These are phyloP conservation scores for Drosophila neocordata DNA, from an alignment of 1,140 invertebrate genomes.

Conservation along the genomic window DNA sequence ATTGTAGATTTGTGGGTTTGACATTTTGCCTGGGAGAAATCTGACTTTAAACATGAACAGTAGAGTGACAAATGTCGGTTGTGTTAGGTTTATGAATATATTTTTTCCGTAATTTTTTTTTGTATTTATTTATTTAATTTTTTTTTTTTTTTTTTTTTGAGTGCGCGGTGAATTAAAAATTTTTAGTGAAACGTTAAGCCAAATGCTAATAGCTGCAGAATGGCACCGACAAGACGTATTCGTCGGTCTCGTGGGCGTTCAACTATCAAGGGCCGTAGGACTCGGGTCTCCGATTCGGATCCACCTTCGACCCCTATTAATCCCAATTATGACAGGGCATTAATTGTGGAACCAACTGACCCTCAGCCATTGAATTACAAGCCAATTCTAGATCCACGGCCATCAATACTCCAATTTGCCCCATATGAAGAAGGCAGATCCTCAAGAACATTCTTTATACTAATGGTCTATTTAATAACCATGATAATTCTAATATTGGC, in stretches of 20 bases:
- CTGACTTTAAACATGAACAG: constrained; percentile 16
- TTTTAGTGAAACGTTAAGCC: constrained; percentile 2
- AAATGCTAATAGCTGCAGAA: neutral
- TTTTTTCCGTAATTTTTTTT: constrained; percentile 25
- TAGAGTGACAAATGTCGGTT: constrained; percentile 47
- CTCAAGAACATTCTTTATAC: constrained; percentile 15
- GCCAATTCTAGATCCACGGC: neutral
- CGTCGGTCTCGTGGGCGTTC: neutral
- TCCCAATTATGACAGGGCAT: constrained; percentile 11
- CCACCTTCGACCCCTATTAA: neutral
- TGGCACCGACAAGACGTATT: neutral
- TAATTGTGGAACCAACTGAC: neutral
- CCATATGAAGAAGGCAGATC: neutral
- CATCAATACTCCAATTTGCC: constrained; percentile 5
- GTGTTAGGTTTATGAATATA: constrained; percentile 29
- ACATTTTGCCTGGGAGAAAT: constrained; percentile 15
- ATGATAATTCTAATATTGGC: constrained; percentile 8
- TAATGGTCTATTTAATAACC: constrained; percentile 10
- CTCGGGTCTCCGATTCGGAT: too few relatives aligned
- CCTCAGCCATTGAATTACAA: neutral
- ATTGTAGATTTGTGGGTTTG: constrained; percentile 35
- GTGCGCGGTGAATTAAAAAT: neutral
- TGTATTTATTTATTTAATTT: constrained; percentile 3
- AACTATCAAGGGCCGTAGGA: neutral
- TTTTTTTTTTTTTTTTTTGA: neutral